Conservation (phyloP, 2,113 vertebrate species). For the Pluvialis apricaria region DNA sequence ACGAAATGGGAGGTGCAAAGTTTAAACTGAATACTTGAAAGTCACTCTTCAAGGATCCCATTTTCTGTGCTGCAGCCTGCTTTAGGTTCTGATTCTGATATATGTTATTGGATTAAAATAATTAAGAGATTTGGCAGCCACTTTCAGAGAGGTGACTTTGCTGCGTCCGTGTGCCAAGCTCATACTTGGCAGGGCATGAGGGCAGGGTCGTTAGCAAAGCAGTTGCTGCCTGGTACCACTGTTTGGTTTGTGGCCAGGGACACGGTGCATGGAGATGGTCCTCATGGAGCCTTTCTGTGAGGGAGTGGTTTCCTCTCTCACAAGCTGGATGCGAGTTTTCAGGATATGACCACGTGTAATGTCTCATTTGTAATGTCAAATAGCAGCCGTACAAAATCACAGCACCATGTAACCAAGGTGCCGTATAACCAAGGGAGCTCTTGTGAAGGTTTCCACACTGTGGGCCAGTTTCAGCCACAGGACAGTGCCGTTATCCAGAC, state of each 20-base stretch:
- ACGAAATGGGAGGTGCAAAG: neutral
- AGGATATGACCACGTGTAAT: neutral
- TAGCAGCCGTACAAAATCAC: neutral
- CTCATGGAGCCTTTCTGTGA: neutral
- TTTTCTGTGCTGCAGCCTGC: neutral
- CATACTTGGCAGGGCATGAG: neutral
- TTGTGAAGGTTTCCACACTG: neutral
- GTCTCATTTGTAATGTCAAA: neutral
- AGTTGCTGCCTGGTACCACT: neutral
- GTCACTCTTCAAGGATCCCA: neutral
- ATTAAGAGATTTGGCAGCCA: neutral
- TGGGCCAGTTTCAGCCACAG: neutral
- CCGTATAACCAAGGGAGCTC: neutral
- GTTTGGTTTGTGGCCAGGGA: neutral
- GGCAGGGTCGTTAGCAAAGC: neutral
- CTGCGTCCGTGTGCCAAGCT: neutral
- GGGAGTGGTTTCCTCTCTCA: constrained; percentile 2
- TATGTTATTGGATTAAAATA: fast-evolving
- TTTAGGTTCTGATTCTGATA: neutral
- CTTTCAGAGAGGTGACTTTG: neutral
- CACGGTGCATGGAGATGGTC: fast-evolving
- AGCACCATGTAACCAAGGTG: neutral
- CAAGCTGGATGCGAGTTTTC: neutral
- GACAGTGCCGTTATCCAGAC: neutral
- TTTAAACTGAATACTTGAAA: neutral